Evolutionary conservation across 2,888 invertebrate species (phyloP), one percentile per base, ranked within the genome.

Genomic region (Drosophila mimica): DNA sequence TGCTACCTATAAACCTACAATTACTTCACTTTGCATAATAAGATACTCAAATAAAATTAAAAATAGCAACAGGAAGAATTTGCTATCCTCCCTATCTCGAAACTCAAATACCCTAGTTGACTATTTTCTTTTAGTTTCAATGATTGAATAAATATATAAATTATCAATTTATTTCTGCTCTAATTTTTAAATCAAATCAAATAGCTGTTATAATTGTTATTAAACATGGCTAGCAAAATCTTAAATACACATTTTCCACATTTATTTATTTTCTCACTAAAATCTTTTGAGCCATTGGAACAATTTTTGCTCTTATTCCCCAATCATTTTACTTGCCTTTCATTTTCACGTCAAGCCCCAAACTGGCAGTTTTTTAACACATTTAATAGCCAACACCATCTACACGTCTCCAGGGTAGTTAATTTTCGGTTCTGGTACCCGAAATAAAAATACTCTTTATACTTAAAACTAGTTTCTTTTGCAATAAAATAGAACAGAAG

Each of bases 11-110:
- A 76, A 74, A 79, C 83, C 77, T 59, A 57, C 86, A 85, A 85
- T 85, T 88, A 79, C 84, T 88, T 72, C 66, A 83, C 75, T 85
- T 88, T 86, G 77, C 85, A 85, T 85, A 85, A 85, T 83, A 34
- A 53, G 34, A 48, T 20, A 60, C 56, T 59, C n/a, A n/a, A 56
- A 36, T 58, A 46, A 34, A 52, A 60, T 54, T 49, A 30, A 31
- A 54, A 53, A 54, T 49, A 48, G 20, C 2, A 30, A 52, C 25
- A 40, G 30, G 7, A 30, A 48, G 20, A n/a, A 31, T 15, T 15
- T 15, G 8, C 3, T 4, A 5, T 15, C 40, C 13, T 6, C n/a
- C 15, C 25, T 0, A 17, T 8, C 4, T 7, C 30, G 9, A 20
- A 31, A 15, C 15, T 31, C 9, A 20, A 25, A 43, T 57, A 43